Evolutionary conservation across 2,113 vertebrate genomes (phyloP), one percentile per base, ranked within the genome.

Genomic region (Lampris megalopsis): DNA sequence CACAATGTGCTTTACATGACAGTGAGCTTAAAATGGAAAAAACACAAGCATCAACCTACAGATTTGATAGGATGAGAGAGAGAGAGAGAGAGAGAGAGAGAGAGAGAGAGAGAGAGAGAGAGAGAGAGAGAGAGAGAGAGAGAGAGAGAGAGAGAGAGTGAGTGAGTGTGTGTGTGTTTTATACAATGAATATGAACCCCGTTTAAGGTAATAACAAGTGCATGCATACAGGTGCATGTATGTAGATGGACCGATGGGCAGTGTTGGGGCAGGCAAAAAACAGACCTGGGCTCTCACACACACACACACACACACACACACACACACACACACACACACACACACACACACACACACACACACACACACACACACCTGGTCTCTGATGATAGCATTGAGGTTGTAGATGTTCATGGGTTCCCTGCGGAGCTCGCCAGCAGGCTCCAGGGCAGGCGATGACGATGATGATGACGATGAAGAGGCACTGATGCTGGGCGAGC

Each of bases 351-450:
- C 45, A 5, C 35, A 64, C 38, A 40, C 9, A 38, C 9, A 60
- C 7, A 11, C 2, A 35, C 1, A 2, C 48, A 10, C 41, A 5
- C 3, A 85, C 90, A 99, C 97, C 96, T 99, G 98, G 86, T 99
- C 98, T 88, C 96, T 94, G 90, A 99, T 96, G 74, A 99, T 98
- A 86, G 97, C 96, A 36, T 97, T 97, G 75, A 99, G 97, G 93
- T 98, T 98, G 92, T 98, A 96, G 91, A 99, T 96, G 83, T 97
- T 99, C 95, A 97, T 95, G 35, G 97, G 97, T 91, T 99, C 98
- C 76, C 94, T 95, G 58, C 97, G 96, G 77, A 96, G 95, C 87
- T 99, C 98, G 9, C 85, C 69, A 1, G 92, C 94, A 0, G 96
- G 95, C 36, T 97, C 96, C 35, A 95, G 91, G 36, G 96, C 95